A percentile compares a stretch with the other conserved stretches of the same genome.
phyloP scores from a whole-genome alignment of 2,113 vertebrate species.

The Epinephelus lanceolatus region DNA sequence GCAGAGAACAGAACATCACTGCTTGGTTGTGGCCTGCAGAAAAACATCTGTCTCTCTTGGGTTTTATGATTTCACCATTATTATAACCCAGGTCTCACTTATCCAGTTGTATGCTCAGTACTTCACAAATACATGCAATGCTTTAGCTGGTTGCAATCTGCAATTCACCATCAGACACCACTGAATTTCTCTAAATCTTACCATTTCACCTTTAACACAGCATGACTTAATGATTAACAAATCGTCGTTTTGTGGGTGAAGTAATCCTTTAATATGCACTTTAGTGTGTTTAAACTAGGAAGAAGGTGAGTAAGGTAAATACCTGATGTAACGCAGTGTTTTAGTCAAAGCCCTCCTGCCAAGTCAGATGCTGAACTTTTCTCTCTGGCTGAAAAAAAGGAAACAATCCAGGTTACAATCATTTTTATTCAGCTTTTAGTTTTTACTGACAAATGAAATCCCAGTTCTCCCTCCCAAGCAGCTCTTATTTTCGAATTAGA shows the following conservation, averaged over 20 bases:
- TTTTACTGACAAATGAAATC: background rate
- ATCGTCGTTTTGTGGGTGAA: no score
- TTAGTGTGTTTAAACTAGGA: background rate
- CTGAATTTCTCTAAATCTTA: no score
- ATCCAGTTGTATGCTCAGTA: no score
- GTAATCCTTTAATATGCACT: background rate
- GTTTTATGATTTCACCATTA: constrained; percentile 1
- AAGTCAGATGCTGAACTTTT: constrained; percentile 47
- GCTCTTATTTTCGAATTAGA: no score
- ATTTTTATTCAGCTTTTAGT: background rate
- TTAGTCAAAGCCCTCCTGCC: constrained; percentile 20
- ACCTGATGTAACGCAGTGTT: constrained; percentile 61
- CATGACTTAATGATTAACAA: no score
- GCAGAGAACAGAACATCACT: background rate
- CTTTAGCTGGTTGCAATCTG: no score
- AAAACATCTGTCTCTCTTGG: background rate
- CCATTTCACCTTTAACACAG: no score
- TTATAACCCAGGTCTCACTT: no score
- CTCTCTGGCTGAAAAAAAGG: constrained; percentile 37
- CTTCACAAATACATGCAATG: no score
- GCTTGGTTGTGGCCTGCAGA: background rate
- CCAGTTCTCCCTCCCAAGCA: no score
- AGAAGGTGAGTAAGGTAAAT: background rate
- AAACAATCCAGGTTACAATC: constrained; percentile 15
- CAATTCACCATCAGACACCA: no score